Conservation (phyloP, 92 coral and sea anemone genomes). For the Actinernus sp. region DNA sequence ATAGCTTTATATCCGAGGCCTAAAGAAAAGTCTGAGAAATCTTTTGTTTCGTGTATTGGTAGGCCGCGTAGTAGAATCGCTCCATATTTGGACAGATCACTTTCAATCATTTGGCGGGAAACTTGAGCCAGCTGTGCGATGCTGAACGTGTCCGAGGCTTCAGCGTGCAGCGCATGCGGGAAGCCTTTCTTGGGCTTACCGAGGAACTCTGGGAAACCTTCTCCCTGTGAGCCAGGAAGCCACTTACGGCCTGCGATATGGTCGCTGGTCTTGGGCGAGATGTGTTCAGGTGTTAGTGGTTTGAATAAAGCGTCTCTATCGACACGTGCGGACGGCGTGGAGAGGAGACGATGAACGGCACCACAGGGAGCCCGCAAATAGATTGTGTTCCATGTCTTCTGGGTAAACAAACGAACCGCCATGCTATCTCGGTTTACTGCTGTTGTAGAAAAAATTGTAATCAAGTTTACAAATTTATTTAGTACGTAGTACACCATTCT, state of each 20-base stretch:
- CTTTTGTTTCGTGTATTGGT: constrained; percentile 56
- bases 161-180: constrained; percentile 68
- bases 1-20: constrained; percentile 71
- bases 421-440: too few relatives aligned
- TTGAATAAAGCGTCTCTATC: constrained; percentile 35
- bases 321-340: too few relatives aligned
- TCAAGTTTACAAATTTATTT: too few relatives aligned
- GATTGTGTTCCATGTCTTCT: too few relatives aligned
- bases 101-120: constrained; percentile 26
- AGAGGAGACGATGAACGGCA: too few relatives aligned
- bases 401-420: too few relatives aligned
- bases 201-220: constrained; percentile 74
- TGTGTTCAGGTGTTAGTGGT: constrained; percentile 31
- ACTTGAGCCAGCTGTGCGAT: constrained; percentile 14
- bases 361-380: too few relatives aligned
- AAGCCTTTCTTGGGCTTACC: constrained; percentile 66
- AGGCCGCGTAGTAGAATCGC: constrained; percentile 84
- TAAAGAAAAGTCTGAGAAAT: constrained; percentile 65
- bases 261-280: constrained; percentile 57
- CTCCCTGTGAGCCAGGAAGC: constrained; percentile 80
- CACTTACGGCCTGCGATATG: constrained; percentile 70
- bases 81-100: constrained; percentile 63
- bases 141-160: constrained; percentile 38
- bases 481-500: too few relatives aligned
- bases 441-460: too few relatives aligned